Conservation (phyloP, 2,113 vertebrate species). For the Pteronura brasiliensis region DNA sequence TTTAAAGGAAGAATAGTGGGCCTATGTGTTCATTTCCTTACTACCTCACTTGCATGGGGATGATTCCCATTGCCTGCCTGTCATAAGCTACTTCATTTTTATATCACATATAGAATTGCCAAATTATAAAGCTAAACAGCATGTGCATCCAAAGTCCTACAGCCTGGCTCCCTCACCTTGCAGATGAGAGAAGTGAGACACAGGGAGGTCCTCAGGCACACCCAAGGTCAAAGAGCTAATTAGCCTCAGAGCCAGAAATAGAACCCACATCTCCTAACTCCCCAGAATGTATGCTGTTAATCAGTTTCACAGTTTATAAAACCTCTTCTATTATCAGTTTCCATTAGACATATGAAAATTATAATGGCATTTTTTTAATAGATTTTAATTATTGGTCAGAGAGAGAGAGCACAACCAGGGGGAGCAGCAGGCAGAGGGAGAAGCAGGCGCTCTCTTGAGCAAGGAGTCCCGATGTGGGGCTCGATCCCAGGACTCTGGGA, state of each 20-base stretch:
- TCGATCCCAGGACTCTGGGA: too few relatives aligned
- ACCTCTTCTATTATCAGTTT: not conserved
- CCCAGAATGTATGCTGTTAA: not conserved
- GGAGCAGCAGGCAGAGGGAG: too few relatives aligned
- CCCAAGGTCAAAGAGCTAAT: not conserved
- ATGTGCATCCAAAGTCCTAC: not conserved
- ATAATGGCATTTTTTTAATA: not conserved
- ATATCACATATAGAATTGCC: not conserved
- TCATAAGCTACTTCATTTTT: not conserved
- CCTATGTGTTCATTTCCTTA: not conserved
- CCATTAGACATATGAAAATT: not conserved
- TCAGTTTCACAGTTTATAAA: not conserved
- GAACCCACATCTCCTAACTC: not conserved
- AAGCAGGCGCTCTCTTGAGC: too few relatives aligned
- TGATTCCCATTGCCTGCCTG: not conserved
- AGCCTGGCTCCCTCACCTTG: not conserved
- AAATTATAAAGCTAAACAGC: not conserved
- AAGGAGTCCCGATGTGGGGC: too few relatives aligned
- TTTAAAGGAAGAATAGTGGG: not conserved
- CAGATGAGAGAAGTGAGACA: not conserved
- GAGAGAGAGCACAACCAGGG: too few relatives aligned
- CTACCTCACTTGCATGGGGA: not conserved
- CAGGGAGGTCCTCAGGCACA: not conserved
- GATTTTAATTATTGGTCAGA: too few relatives aligned
- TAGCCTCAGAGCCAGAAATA: not conserved